phyloP scores from a whole-genome alignment of 2,797 vertebrate genomes.

The Sebastes dallii region DNA sequence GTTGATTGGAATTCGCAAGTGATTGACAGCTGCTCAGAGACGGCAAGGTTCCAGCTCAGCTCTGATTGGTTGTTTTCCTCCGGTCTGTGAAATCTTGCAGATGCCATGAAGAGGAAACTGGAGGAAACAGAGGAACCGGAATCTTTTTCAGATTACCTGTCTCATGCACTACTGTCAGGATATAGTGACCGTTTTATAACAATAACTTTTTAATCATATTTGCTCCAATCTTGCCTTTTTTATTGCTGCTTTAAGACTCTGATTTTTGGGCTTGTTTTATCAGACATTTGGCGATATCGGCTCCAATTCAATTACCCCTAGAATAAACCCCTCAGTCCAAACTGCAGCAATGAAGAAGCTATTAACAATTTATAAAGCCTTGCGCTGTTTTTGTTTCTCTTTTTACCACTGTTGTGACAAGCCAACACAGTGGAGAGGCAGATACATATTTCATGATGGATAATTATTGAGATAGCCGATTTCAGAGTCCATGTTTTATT shows the following conservation, averaged over 20 bases:
- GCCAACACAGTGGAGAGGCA: background rate
- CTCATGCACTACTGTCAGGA: too few species aligned
- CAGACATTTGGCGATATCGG: slow-evolving; percentile 1
- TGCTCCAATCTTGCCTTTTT: too few species aligned
- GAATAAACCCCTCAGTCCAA: slow-evolving; percentile 2
- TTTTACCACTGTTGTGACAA: background rate
- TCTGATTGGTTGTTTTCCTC: too few species aligned
- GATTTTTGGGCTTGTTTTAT: background rate
- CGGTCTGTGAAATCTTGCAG: too few species aligned
- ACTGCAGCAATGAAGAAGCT: background rate
- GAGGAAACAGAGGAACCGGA: too few species aligned
- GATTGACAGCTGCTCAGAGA: too few species aligned
- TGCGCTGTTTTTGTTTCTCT: background rate
- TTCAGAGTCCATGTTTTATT: slow-evolving; percentile 10
- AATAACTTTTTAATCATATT: too few species aligned
- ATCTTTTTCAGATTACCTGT: too few species aligned
- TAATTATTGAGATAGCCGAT: slow-evolving; percentile 10
- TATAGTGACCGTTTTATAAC: too few species aligned
- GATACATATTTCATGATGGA: background rate
- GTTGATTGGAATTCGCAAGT: too few species aligned
- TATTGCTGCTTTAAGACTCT: background rate
- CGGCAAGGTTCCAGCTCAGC: too few species aligned
- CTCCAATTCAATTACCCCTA: background rate
- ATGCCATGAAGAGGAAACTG: too few species aligned
- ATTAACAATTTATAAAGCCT: slow-evolving; percentile 1